Percentiles rank a stretch among this genome's conserved stretches.
Conservation (phyloP, 2,797 vertebrate species). For the Sebastes steindachneri region DNA sequence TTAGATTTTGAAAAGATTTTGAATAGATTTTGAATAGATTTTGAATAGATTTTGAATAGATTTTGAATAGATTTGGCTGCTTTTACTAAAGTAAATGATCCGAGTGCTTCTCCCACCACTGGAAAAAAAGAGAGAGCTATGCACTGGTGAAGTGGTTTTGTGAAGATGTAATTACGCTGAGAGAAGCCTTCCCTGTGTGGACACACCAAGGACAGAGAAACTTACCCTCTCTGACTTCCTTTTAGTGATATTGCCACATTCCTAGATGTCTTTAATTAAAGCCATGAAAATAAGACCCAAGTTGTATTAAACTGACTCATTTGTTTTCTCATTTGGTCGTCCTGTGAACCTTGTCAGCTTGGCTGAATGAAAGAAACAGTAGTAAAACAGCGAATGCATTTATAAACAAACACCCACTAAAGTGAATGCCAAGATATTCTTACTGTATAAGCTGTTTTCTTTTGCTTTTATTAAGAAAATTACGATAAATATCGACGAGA, state of each 20-base stretch:
- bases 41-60: too few species aligned
- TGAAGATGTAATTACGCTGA: neutral
- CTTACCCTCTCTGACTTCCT: neutral
- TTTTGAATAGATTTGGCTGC: too few species aligned
- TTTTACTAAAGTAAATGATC: too few species aligned
- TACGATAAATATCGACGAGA: conserved; percentile 39
- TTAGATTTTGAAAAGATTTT: too few species aligned
- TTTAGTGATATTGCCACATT: neutral
- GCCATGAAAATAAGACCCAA: neutral
- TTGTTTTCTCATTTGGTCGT: conserved; percentile 5
- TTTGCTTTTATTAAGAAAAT: conserved; percentile 17
- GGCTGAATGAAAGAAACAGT: neutral
- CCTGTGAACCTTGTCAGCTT: neutral
- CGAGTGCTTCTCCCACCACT: too few species aligned
- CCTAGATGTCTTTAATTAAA: neutral
- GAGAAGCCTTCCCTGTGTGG: neutral
- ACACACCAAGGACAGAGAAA: neutral
- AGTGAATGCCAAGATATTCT: conserved; percentile 2
- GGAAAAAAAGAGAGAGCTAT: neutral
- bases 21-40: too few species aligned
- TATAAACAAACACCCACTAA: neutral
- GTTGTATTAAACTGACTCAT: neutral
- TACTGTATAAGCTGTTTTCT: conserved; percentile 1
- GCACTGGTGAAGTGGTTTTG: neutral
- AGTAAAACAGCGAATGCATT: neutral